Evolutionary conservation across 1,140 invertebrate genomes (phyloP).

Genomic region (Thaumetopoea pityocampa): DNA sequence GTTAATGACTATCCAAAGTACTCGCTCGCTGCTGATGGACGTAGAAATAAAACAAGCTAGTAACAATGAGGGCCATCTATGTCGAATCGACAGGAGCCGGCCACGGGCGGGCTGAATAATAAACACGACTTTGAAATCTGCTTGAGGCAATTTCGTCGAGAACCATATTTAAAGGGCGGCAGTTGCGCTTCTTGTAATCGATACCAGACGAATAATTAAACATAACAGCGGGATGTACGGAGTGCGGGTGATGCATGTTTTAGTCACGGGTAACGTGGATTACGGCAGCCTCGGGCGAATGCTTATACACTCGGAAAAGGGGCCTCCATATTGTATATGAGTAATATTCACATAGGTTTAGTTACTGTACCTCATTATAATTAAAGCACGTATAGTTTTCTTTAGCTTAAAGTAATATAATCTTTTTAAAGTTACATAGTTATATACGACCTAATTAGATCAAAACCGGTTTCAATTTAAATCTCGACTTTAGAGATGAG

Average conservation of each 20-base stretch:
- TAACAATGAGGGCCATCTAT: constrained; percentile 39
- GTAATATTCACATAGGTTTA: too few relatives aligned
- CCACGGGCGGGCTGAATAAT: constrained; percentile 31
- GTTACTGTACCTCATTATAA: too few relatives aligned
- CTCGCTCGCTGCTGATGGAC: constrained; percentile 27
- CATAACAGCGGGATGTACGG: constrained; percentile 26
- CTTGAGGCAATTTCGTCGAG: constrained; percentile 37
- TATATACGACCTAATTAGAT: too few relatives aligned
- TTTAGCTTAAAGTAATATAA: too few relatives aligned
- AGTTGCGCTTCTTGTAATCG: constrained; percentile 38
- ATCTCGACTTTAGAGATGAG: too few relatives aligned
- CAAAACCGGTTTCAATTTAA: too few relatives aligned
- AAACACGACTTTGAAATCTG: constrained; percentile 36
- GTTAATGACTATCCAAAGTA: constrained; percentile 53
- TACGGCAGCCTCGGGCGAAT: too few relatives aligned
- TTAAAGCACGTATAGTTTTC: too few relatives aligned
- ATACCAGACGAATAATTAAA: constrained; percentile 48
- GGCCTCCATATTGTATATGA: too few relatives aligned
- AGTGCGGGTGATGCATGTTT: constrained; percentile 9
- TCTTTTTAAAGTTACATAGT: too few relatives aligned
- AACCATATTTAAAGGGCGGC: constrained; percentile 33
- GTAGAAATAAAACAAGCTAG: constrained; percentile 21
- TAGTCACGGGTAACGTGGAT: too few relatives aligned
- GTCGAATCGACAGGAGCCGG: constrained; percentile 39
- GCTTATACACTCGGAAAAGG: too few relatives aligned